Base-by-base conservation (phyloP, 2,113 vertebrate species). In the Muscicapa adusta region DNA sequence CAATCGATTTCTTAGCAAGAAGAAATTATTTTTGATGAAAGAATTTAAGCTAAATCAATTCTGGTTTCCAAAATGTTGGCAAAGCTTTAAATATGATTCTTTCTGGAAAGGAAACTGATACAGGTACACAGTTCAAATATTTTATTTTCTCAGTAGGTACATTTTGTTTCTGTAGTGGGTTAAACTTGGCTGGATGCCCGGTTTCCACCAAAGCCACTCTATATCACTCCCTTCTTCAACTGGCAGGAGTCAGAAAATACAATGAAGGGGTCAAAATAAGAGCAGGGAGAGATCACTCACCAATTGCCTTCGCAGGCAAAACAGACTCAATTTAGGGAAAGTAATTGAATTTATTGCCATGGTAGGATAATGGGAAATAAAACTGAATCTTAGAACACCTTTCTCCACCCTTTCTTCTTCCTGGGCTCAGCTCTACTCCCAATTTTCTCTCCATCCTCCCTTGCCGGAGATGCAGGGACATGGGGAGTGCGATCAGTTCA, bases 261-360 rank as follows among this genome's bases (percentile, higher is more conserved):
- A 45, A 20, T 8, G 3, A 50, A 18, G 15, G 40, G 17, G 17
- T 82, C 9, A 31, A 51, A 19, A 23, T 40, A 71, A 33, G 40
- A 18, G 10, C 48, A 60, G 29, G 20, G 17, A 82, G 24, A 67
- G 47, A 47, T 67, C 11, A 40, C 24, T 67, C n/a, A 26, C 29
- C 29, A 26, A 4, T 48, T 75, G 8, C 14, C 11, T 33, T 89
- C 20, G 18, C 20, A 40, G 24, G 54, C n/a, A 75, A 75, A 82
- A 40, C 16, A 74, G 14, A 11, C 17, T 78, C 0, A 0, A 12
- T 60, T 84, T 28, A 6, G 9, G 33, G 40, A 66, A 75, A 50
- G 36, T 40, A 71, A 54, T 54, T 54, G 15, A 54, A 54, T 51
- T 71, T 80, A 13, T 71, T 66, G 22, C 24, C 24, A 34, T 33